Conservation (phyloP, 2,888 invertebrate genomes). For the Aspidiotus rigidus region DNA sequence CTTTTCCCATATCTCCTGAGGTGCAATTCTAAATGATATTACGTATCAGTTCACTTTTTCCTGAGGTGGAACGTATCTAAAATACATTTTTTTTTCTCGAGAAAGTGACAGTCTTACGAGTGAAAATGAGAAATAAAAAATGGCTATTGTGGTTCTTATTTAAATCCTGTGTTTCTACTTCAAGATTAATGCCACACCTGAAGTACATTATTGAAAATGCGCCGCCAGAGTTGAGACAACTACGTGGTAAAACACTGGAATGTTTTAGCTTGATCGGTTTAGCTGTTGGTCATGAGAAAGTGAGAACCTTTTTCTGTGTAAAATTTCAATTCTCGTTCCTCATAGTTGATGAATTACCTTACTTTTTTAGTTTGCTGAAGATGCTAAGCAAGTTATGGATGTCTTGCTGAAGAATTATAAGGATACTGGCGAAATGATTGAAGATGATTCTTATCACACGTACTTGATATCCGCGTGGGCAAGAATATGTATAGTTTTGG, state of each 20-base stretch:
- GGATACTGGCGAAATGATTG: conserved; percentile 70
- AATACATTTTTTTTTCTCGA: no score
- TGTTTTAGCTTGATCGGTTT: conserved; percentile 94
- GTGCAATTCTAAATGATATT: no score
- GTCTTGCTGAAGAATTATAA: conserved; percentile 56
- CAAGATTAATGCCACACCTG: conserved; percentile 73
- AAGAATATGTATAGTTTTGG: conserved; percentile 90
- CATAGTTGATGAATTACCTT: conserved; percentile 26
- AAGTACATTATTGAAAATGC: conserved; percentile 96
- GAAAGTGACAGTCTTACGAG: no score
- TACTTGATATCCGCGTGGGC: conserved; percentile 99
- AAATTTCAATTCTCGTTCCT: not conserved
- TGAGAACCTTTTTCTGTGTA: conserved; percentile 36
- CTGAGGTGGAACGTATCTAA: no score
- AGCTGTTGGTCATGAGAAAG: conserved; percentile 45
- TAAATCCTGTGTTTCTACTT: not conserved
- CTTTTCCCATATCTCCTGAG: no score
- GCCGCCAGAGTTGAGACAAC: conserved; percentile 73
- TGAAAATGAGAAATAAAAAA: no score
- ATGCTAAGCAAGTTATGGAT: conserved; percentile 94
- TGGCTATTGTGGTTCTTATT: no score
- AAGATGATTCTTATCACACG: conserved; percentile 93
- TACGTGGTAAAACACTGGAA: conserved; percentile 96
- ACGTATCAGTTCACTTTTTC: no score
- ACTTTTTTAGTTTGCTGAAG: conserved; percentile 59